Evolutionary conservation across 2,113 vertebrate species (phyloP), one percentile per base, ranked within the genome.

Genomic region (Austrofundulus limnaeus): DNA sequence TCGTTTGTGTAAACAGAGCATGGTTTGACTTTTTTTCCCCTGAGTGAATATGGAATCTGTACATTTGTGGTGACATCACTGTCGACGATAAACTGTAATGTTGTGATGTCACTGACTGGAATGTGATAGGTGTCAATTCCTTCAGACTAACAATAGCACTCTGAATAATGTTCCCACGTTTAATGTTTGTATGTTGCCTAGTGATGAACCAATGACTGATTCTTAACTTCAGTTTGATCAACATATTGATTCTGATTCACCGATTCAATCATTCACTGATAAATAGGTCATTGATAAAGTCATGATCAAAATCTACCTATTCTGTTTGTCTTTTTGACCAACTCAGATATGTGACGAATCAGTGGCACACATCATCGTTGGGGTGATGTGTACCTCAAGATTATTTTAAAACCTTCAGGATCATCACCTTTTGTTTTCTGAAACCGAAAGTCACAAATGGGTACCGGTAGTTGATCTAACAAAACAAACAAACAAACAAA

Each of bases 121-220:
- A 72, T 70, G 31, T 59, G 42, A 64, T 72, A 62, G 34, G 24
- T 56, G 45, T 73, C 31, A 58, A 31, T 54, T 62, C 38, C 41
- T 51, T 51, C 31, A 66, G 39, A 31, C 48, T 48, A 63, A 50
- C 28, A 59, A 24, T 13, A 76, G 48, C 14, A 6, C 42, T 34
- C 41, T 77, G 11, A 24, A 65, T 53, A 50, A 65, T 68, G n/a
- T 49, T 50, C 28, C 8, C 17, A 5, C 12, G 49, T 45, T 57
- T 37, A 17, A 43, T 54, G 37, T 51, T 20, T 31, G 14, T 16
- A 16, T 60, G 38, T 56, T 66, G 19, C 8, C 43, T 11, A 34
- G 31, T 28, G 13, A 13, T 14, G 11, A 28, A 16, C 55, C 23
- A 45, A 8, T 25, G 15, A 15, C 6, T 38, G 23, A 8, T 55